Evolutionary conservation across 2,113 vertebrate genomes (phyloP), one percentile per base, ranked within the genome.

Genomic region (Rhinolophus ferrumequinum): DNA sequence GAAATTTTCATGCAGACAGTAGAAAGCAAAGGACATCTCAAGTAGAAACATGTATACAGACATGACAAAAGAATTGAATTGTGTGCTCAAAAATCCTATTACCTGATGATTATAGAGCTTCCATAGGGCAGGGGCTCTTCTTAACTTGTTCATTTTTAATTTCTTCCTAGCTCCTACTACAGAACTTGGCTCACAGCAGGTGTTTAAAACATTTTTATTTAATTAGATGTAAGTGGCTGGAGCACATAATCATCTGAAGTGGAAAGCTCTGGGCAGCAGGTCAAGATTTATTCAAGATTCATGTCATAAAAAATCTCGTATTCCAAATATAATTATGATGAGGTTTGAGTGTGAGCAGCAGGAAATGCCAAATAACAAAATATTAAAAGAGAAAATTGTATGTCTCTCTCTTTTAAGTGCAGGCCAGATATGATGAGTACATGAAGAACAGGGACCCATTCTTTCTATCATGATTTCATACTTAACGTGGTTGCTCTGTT

Each of bases 221-320:
- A 82, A 89, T 92, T 72, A 92, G 24, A 92, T 26, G 12, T 38
- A 81, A 86, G 41, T 50, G 33, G 21, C 19, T 93, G 7, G 14
- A 84, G 93, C 47, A 76, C 60, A 41, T 41, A 84, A 84, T 80
- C 10, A 80, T 70, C 52, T 76, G 22, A 89, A 80, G 24, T 77
- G 35, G 30, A 16, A 95, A 41, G 62, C 11, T 77, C 13, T 82
- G 33, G 9, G 8, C 24, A 75, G 76, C 30, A 52, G 50, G 35
- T 76, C 44, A 87, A 92, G 76, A 83, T 82, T 26, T 88, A 69
- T 67, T 76, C n/a, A 76, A 88, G 67, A 83, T 77, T 82, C 60
- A 52, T 9, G 60, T 67, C 66, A 83, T 82, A 41, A 92, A 84
- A 81, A 47, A 35, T 52, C 26, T 88, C 38, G 10, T 47, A 72